Percentiles rank a stretch among this genome's conserved stretches.
These are phyloP conservation scores for Himantopus leucocephalus DNA, from an alignment of 2,113 vertebrate species.

Conservation along the genomic window DNA sequence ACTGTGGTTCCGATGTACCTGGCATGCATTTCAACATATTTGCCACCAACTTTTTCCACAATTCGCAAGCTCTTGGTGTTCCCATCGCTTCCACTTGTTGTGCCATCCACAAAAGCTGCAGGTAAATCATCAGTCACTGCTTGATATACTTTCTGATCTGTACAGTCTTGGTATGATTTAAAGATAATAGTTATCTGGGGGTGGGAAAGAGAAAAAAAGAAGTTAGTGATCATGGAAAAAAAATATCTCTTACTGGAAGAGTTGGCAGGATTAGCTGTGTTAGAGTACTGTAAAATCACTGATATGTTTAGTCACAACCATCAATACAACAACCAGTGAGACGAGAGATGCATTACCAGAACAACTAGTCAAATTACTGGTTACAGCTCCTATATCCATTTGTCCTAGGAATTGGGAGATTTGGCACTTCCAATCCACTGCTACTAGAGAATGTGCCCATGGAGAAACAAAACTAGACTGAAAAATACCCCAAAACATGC, in stretches of 20 bases:
- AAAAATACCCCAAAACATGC: not conserved
- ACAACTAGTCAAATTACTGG: not conserved
- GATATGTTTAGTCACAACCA: not conserved
- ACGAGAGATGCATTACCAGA: not conserved
- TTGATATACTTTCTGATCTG: slow-evolving; percentile 94
- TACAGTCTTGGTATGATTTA: slow-evolving; percentile 89
- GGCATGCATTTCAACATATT: slow-evolving; percentile 87
- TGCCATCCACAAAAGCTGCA: slow-evolving; percentile 90
- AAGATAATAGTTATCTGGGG: slow-evolving; percentile 91
- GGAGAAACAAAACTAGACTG: not conserved
- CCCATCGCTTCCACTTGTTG: slow-evolving; percentile 79
- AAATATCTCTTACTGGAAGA: not conserved
- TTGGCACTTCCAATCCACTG: not conserved
- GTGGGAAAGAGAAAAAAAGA: not conserved
- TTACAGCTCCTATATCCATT: not conserved
- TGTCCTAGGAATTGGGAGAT: not conserved
- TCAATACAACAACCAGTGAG: not conserved
- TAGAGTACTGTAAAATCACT: not conserved
- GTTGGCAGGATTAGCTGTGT: not conserved
- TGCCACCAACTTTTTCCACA: slow-evolving; percentile 82
- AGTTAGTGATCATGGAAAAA: not conserved
- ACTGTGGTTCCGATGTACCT: slow-evolving; percentile 89
- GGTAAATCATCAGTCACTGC: slow-evolving; percentile 90
- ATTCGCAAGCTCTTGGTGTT: slow-evolving; percentile 84
- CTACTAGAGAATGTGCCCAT: not conserved